Percentiles rank a stretch among this genome's conserved stretches.
Conservation (phyloP, 2,113 vertebrate genomes). For the Rhinogobius similis region DNA sequence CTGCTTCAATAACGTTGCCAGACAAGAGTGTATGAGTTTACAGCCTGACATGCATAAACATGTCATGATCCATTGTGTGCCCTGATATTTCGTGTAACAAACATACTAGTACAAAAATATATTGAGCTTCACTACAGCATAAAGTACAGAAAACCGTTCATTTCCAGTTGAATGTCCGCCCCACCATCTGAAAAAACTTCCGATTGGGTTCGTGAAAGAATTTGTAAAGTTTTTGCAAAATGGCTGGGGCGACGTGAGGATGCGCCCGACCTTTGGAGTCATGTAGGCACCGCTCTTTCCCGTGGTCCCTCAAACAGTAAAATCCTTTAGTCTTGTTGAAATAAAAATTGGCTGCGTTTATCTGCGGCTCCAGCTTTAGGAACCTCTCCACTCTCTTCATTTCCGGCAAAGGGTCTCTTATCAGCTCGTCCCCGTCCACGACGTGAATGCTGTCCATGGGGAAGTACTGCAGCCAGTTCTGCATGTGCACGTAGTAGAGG, state of each 20-base stretch:
- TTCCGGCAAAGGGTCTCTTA: constrained; percentile 91
- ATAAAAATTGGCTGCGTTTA: constrained; percentile 94
- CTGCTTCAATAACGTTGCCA: not conserved
- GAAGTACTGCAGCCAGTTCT: constrained; percentile 91
- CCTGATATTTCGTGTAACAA: constrained; percentile 52
- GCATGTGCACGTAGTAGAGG: constrained; percentile 90
- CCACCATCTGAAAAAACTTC: constrained; percentile 92
- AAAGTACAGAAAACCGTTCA: constrained; percentile 84
- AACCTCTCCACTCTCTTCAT: constrained; percentile 92
- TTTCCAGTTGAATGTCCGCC: constrained; percentile 93
- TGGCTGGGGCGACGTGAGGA: constrained; percentile 82
- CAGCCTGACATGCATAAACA: constrained; percentile 10
- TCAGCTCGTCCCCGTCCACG: constrained; percentile 91
- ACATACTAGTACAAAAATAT: constrained; percentile 88
- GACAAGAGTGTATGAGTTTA: not conserved
- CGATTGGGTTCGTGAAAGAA: constrained; percentile 94
- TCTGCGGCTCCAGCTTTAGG: constrained; percentile 86
- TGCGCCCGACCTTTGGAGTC: constrained; percentile 94
- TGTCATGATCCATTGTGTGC: constrained; percentile 39
- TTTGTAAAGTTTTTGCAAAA: constrained; percentile 86
- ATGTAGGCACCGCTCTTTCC: constrained; percentile 90
- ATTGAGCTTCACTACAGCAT: constrained; percentile 75
- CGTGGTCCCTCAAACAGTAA: constrained; percentile 90
- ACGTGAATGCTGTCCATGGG: constrained; percentile 85
- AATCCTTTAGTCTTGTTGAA: constrained; percentile 98